phyloP scores from a whole-genome alignment of 2,888 invertebrate genomes.

The Eupithecia subfuscata region DNA sequence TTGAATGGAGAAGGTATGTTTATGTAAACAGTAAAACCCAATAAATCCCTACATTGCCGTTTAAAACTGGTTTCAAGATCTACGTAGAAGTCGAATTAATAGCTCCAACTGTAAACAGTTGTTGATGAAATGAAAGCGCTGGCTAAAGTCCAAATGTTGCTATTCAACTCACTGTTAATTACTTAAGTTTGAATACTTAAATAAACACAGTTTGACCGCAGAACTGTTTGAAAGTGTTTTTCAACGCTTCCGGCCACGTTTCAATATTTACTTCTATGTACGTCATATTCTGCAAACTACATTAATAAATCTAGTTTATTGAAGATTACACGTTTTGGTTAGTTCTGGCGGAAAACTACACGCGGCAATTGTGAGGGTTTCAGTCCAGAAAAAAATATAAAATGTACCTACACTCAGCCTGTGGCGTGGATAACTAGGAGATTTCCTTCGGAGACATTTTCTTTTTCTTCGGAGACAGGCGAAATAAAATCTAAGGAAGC shows the following conservation, averaged over 20 bases:
- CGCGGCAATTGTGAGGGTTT: not conserved
- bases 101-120: conserved; percentile 18
- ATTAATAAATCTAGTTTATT: not conserved
- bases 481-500: not conserved
- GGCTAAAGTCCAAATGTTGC: conserved; percentile 21
- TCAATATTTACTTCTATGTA: conserved; percentile 8
- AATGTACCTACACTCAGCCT: not conserved
- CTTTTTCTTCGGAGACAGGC: too few species aligned
- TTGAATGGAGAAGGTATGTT: not conserved
- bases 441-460: too few species aligned
- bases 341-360: not conserved
- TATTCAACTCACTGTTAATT: conserved; percentile 20
- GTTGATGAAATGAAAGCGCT: conserved; percentile 22
- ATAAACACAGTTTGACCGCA: conserved; percentile 9
- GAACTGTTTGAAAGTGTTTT: conserved; percentile 37
- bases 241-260: conserved; percentile 16
- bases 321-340: not conserved
- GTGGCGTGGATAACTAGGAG: not conserved
- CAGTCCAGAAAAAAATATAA: not conserved
- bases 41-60: not conserved
- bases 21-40: not conserved
- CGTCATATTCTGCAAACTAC: not conserved
- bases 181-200: conserved; percentile 9
- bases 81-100: conserved; percentile 9
- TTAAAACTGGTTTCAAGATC: not conserved